Evolutionary conservation across 2,888 invertebrate genomes (phyloP).

Genomic region (Crematogaster levior): DNA sequence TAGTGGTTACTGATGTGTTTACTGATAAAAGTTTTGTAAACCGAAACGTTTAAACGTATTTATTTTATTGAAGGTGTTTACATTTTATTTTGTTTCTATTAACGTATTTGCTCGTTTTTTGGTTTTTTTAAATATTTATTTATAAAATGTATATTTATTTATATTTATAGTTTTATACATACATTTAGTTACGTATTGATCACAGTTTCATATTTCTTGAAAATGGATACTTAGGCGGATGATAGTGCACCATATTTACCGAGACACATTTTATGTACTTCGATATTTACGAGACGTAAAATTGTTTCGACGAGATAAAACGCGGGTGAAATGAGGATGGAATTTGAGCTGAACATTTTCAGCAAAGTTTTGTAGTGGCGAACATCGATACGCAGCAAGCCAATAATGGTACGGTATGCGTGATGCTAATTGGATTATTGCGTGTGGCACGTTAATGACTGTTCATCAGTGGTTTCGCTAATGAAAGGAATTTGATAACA

Average conservation of each 20-base stretch:
- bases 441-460: background rate
- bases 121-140: too few species aligned
- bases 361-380: background rate
- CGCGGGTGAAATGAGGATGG: background rate
- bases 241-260: background rate
- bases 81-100: too few species aligned
- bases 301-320: conserved; percentile 20
- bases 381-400: background rate
- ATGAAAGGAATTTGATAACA: background rate
- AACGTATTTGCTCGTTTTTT: too few species aligned
- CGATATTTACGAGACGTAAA: conserved; percentile 8
- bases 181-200: too few species aligned
- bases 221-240: background rate
- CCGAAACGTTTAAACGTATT: too few species aligned
- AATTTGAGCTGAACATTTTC: background rate
- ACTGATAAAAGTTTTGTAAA: too few species aligned
- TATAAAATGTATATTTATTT: too few species aligned
- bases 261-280: background rate
- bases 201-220: background rate
- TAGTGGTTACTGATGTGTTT: too few species aligned
- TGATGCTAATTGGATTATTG: conserved; percentile 20
- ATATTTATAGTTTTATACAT: too few species aligned
- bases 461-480: background rate
- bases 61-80: too few species aligned
- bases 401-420: conserved; percentile 15